Conservation (phyloP, 1,140 invertebrate genomes). For the Drusus annulatus region DNA sequence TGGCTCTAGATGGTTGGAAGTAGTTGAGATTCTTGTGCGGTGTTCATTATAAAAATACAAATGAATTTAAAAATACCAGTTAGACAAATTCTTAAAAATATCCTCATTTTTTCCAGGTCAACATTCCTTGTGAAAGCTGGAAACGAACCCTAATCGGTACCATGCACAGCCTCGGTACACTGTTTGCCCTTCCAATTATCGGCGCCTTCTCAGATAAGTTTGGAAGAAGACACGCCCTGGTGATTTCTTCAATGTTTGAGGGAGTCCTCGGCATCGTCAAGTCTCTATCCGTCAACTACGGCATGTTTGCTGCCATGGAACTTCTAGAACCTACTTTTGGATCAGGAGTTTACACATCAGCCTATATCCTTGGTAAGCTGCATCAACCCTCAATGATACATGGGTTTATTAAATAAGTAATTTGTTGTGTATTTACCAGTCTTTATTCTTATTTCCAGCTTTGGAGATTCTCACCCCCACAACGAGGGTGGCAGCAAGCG, state of each 20-base stretch:
- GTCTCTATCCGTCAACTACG: constrained; percentile 78
- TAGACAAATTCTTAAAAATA: no score
- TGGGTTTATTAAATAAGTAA: no score
- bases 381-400: background rate
- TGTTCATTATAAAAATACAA: no score
- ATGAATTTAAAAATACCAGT: no score
- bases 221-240: constrained; percentile 77
- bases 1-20: no score
- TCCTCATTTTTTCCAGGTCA: no score
- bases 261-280: constrained; percentile 72
- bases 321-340: constrained; percentile 74
- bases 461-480: constrained; percentile 77
- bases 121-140: no score
- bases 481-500: constrained; percentile 74
- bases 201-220: constrained; percentile 78
- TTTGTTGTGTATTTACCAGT: background rate
- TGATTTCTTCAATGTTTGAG: constrained; percentile 66
- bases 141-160: constrained; percentile 80
- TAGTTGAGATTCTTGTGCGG: no score
- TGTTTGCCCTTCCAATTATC: constrained; percentile 78
- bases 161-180: constrained; percentile 79
- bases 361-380: constrained; percentile 65
- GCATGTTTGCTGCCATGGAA: constrained; percentile 77
- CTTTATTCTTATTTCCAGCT: constrained; percentile 64
- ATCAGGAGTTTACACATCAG: constrained; percentile 65